These are phyloP conservation scores for Bujurquina vittata DNA, from an alignment of 2,113 vertebrate genomes.

Conservation along the genomic window DNA sequence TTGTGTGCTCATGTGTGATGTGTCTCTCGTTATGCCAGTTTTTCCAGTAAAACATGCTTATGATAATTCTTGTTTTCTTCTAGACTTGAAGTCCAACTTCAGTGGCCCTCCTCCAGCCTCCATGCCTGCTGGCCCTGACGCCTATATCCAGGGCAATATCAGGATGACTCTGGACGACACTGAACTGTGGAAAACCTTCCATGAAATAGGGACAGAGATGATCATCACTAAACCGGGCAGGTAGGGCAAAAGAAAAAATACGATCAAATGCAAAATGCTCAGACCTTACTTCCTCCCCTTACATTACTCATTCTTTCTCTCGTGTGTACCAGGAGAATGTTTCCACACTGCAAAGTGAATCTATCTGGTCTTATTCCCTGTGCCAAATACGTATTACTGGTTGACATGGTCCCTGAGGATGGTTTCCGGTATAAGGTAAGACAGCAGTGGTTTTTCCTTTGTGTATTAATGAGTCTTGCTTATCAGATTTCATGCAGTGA, in stretches of 20 bases:
- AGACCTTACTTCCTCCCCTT: neutral
- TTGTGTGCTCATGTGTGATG: neutral
- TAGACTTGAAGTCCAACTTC: slow-evolving; percentile 83
- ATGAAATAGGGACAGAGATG: slow-evolving; percentile 91
- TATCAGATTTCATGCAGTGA: neutral
- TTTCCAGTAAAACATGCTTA: neutral
- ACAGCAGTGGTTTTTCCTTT: neutral
- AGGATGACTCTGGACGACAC: slow-evolving; percentile 85
- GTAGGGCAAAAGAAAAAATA: slow-evolving; percentile 65
- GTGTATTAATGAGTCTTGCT: neutral
- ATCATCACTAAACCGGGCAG: slow-evolving; percentile 93
- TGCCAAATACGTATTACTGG: slow-evolving; percentile 90
- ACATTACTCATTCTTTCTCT: neutral
- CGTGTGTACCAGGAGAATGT: slow-evolving; percentile 86
- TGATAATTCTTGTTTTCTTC: neutral
- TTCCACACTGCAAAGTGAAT: slow-evolving; percentile 92
- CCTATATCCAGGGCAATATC: slow-evolving; percentile 84
- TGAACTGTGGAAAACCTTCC: slow-evolving; percentile 88
- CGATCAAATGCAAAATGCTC: neutral
- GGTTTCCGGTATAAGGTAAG: slow-evolving; percentile 90
- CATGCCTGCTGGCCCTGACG: slow-evolving; percentile 70
- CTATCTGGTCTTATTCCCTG: slow-evolving; percentile 87
- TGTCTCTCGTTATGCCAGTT: neutral
- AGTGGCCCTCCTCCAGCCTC: slow-evolving; percentile 71
- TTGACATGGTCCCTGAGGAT: slow-evolving; percentile 90